Percentiles rank a stretch among this genome's conserved stretches.
phyloP scores from a whole-genome alignment of 2,888 invertebrate species.

The Agrotis puta region DNA sequence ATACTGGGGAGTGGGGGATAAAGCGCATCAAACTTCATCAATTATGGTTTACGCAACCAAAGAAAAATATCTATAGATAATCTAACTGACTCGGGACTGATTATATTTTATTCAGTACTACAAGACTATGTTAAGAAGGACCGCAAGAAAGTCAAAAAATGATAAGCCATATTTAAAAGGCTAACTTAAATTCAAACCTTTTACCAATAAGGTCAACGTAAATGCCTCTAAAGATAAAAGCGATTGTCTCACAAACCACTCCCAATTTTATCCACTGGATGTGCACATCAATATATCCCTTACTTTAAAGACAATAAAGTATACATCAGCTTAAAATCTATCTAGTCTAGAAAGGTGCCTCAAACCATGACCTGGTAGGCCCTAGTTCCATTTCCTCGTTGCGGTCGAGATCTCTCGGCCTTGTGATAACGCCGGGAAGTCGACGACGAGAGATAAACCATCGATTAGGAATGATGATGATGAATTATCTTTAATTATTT shows the following conservation, averaged over 20 bases:
- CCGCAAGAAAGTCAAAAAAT: neutral
- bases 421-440: conserved; percentile 33
- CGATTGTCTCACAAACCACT: neutral
- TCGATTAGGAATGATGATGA: conserved; percentile 32
- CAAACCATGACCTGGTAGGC: conserved; percentile 48
- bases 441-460: conserved; percentile 23
- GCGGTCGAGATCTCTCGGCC: conserved; percentile 38
- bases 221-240: neutral
- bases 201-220: conserved; percentile 6
- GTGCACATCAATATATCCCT: conserved; percentile 7
- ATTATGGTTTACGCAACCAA: too few species aligned
- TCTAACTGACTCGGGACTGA: too few species aligned
- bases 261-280: neutral
- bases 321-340: neutral
- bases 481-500: conserved; percentile 18
- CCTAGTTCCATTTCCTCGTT: conserved; percentile 53
- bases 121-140: too few species aligned
- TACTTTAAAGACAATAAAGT: neutral
- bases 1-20: too few species aligned
- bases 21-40: too few species aligned
- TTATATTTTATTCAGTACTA: too few species aligned
- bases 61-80: too few species aligned
- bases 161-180: neutral
- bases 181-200: neutral
- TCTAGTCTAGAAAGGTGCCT: conserved; percentile 44